These are phyloP conservation scores for Melanaphis sacchari DNA, from an alignment of 1,140 invertebrate species.

Conservation along the genomic window DNA sequence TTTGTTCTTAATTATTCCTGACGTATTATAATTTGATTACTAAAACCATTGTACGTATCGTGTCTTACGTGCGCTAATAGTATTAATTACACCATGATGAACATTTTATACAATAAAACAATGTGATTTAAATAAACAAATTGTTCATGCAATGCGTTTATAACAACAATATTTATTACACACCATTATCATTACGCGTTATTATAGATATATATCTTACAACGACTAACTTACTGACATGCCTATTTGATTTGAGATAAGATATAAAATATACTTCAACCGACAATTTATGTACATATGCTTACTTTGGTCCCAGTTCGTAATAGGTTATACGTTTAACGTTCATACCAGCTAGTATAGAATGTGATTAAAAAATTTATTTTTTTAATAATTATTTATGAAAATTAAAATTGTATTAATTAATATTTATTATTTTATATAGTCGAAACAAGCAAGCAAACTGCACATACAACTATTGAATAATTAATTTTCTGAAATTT, in stretches of 20 bases:
- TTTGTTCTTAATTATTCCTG: slow-evolving; percentile 8
- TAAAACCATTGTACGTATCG: background rate
- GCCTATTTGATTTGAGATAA: slow-evolving; percentile 23
- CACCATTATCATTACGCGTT: background rate
- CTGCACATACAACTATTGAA: background rate
- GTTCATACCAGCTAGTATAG: background rate
- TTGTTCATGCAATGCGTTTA: background rate
- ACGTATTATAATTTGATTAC: background rate
- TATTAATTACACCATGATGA: background rate
- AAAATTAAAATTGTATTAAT: background rate
- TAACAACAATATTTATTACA: background rate
- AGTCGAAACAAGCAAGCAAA: background rate
- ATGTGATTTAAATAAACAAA: slow-evolving; percentile 25
- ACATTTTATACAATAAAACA: slow-evolving; percentile 3
- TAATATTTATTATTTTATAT: background rate
- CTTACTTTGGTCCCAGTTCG: background rate
- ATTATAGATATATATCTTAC: slow-evolving; percentile 1
- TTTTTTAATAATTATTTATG: background rate
- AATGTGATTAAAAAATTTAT: background rate
- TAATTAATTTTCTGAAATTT: background rate
- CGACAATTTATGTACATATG: slow-evolving; percentile 1
- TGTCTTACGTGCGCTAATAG: background rate
- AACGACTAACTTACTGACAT: slow-evolving; percentile 16
- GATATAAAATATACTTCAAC: background rate
- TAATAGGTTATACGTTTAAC: background rate